Base-by-base conservation (phyloP, 2,888 invertebrate species). In the Eudasyphora cyanicolor region DNA sequence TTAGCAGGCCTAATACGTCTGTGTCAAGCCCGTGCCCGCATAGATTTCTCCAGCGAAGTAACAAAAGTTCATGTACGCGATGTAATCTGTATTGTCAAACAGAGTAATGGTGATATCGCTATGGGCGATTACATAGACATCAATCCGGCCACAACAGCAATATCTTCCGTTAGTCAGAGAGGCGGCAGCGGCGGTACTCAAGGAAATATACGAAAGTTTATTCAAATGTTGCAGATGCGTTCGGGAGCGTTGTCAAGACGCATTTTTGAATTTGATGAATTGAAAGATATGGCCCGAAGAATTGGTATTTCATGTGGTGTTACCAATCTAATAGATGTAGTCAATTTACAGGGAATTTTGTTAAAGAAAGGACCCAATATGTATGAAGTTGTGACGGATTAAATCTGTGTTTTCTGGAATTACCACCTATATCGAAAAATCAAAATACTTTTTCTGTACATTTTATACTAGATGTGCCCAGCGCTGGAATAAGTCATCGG, bases 1-100 rank as follows among this genome's bases (percentile, higher is more conserved):
- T 93, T 98, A 10, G 97, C 98, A 92, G 98, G 97, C 0, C 94
- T 98, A 84, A 96, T 98, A 82, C 93, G 98, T 87, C 93, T 98
- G 17, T 96, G 98, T 19, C 88, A 97, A 95, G 98, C 98, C 17
- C 93, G 98, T 89, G 98, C 98, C 0, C 95, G 97, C 88, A 92
- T 96, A 0, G 98, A 98, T 91, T 93, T 99, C 82, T 93, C 98
- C 84, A 96, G 96, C 91, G 95, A 95, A 88, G 97, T 96, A 0
- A 96, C 96, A 0, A 94, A 93, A 78, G 91, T 94, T 76, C 98
- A 99, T 92, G 98, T 98, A 0, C 92, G 94, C 83, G 98, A 98
- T 90, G 95, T 98, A 38, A 94, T 98, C 45, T 96, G 97, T 89
- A 94, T 99, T 75, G 94, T 98, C 92, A 95, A 95, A 88, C 95